Percentiles rank a stretch among this genome's conserved stretches.
phyloP scores from a whole-genome alignment of 1,140 invertebrate genomes.

The Cydia strobilella region DNA sequence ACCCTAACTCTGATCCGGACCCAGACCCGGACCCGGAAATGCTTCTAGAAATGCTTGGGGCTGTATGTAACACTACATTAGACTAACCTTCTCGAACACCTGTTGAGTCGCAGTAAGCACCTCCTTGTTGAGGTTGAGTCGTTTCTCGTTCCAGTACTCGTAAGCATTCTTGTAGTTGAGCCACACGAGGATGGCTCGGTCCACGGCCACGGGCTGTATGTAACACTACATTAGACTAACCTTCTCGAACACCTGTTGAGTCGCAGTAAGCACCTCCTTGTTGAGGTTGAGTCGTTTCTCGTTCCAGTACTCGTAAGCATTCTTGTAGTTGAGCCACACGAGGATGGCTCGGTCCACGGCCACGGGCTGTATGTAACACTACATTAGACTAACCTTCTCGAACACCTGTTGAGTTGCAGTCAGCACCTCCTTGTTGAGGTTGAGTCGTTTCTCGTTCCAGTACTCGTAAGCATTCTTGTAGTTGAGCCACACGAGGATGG shows the following conservation, averaged over 20 bases:
- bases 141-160: too few relatives aligned
- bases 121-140: slow-evolving; percentile 92
- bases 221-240: slow-evolving; percentile 37
- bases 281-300: slow-evolving; percentile 95
- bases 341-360: slow-evolving; percentile 98
- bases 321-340: slow-evolving; percentile 99
- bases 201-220: too few relatives aligned
- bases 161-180: too few relatives aligned
- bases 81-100: slow-evolving; percentile 79
- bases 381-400: slow-evolving; percentile 63
- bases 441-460: slow-evolving; percentile 97
- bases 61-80: too few relatives aligned
- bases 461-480: slow-evolving; percentile 99
- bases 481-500: slow-evolving; percentile 98
- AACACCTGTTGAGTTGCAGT: slow-evolving; percentile 90
- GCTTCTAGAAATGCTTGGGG: too few relatives aligned
- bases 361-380: slow-evolving; percentile 92
- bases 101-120: slow-evolving; percentile 91
- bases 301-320: slow-evolving; percentile 99
- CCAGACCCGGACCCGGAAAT: too few relatives aligned
- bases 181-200: too few relatives aligned
- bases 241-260: slow-evolving; percentile 86
- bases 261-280: slow-evolving; percentile 91
- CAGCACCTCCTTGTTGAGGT: slow-evolving; percentile 92
- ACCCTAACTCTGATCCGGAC: too few relatives aligned